Evolutionary conservation across 23 tunicate genomes (phyloP), one percentile per base, ranked within the genome.

Genomic region (Halocynthia aurantium): DNA sequence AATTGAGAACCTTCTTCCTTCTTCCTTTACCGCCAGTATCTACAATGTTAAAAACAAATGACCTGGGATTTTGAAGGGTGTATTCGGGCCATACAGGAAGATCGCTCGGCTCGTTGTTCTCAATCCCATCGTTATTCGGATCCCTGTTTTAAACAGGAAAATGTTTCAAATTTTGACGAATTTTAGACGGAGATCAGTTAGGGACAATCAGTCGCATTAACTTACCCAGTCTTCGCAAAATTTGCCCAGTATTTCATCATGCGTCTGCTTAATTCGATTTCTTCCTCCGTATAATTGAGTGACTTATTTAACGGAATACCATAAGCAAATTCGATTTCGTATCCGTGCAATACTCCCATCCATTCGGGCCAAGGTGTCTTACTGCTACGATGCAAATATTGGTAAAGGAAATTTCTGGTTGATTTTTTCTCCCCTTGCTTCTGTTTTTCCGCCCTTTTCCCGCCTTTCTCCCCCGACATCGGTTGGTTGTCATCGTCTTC

Each of bases 271-370:
- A 91, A 70, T 11, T 77, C 73, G 5, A 49, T 60, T 67, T 91
- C 97, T 55, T 19, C 15, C 8, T 52, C 67, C 0, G 82, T 84
- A 77, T 85, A 91, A 15, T 73, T 69, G 7, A 85, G 66, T 57
- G 68, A 31, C 12, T 77, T 66, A 74, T 91, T 52, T 51, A 91
- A 31, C 6, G 91, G 87, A 19, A 86, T 6, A 7, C 97, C 97
- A 61, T 85, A 91, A 11, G 83, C 81, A 76, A 85, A 91, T 64
- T 91, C 92, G 21, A 91, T 91, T 72, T 91, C 97, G 52, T 91
- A 91, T 22, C 97, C 97, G 72, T 91, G 97, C 87, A 91, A 79
- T n/a, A 81, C 86, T 20, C 97, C 98, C 93, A 86, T 93, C 98
- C 93, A 86, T 52, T 93, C 85, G 7, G 93, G 98, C 98, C 98